These are phyloP conservation scores for Phalera bucephala DNA, from an alignment of 2,888 invertebrate species.

Conservation along the genomic window DNA sequence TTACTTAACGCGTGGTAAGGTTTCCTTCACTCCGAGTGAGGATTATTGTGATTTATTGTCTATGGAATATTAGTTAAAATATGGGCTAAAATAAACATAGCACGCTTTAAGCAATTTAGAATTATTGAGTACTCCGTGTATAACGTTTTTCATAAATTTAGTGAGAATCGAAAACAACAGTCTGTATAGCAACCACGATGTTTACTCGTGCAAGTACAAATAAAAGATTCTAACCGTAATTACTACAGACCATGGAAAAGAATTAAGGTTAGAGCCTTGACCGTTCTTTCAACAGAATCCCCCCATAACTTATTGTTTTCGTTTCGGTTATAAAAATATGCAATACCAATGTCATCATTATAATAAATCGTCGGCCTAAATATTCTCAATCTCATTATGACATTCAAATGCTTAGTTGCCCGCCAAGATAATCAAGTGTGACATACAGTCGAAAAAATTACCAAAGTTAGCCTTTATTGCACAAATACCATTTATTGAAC, in stretches of 20 bases:
- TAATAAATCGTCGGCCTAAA: not conserved
- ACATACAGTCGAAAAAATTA: constrained; percentile 3
- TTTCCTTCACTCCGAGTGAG: too few species aligned
- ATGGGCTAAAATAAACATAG: too few species aligned
- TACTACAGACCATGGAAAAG: not conserved
- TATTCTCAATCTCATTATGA: not conserved
- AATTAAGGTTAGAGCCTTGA: constrained; percentile 12
- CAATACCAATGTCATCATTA: constrained; percentile 5
- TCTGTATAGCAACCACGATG: too few species aligned
- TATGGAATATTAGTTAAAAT: too few species aligned
- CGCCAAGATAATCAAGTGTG: constrained; percentile 2
- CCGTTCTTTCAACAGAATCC: constrained; percentile 4
- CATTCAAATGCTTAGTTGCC: constrained; percentile 1
- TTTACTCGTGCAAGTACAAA: too few species aligned
- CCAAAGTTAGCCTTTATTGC: constrained; percentile 4
- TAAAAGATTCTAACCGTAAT: not conserved
- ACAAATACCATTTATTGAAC: constrained; percentile 2
- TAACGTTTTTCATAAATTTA: too few species aligned
- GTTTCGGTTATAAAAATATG: constrained; percentile 13
- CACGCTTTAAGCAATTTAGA: too few species aligned
- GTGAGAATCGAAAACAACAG: too few species aligned
- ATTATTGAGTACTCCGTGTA: too few species aligned
- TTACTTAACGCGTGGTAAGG: too few species aligned
- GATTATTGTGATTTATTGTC: too few species aligned
- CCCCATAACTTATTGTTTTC: constrained; percentile 5